These are phyloP conservation scores for Sesia apiformis DNA, from an alignment of 2,888 invertebrate genomes.

Conservation along the genomic window DNA sequence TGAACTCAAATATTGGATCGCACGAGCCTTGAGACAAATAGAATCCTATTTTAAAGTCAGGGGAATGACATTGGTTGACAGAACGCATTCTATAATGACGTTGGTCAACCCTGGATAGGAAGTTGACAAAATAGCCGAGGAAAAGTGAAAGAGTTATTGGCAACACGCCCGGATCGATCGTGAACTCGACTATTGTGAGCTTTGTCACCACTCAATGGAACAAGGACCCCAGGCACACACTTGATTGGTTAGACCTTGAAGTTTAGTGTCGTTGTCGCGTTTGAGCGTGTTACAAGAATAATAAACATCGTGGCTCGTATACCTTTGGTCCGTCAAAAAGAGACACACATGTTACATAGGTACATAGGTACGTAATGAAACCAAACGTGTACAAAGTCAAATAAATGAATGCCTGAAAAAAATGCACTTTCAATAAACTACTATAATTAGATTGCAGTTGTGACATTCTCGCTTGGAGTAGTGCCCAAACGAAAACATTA, in stretches of 20 bases:
- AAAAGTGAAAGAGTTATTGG: slow-evolving; percentile 39
- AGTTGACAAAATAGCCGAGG: slow-evolving; percentile 52
- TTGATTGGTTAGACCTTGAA: too few species aligned
- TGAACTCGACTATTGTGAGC: not conserved
- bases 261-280: too few species aligned
- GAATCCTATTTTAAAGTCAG: slow-evolving; percentile 12
- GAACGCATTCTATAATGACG: slow-evolving; percentile 16
- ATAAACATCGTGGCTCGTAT: not conserved
- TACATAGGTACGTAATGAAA: too few species aligned
- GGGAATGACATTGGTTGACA: slow-evolving; percentile 36
- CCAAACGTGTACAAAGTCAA: too few species aligned
- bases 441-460: too few species aligned
- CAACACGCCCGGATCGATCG: slow-evolving; percentile 31
- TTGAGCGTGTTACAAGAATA: not conserved
- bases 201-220: not conserved
- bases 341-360: not conserved
- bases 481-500: too few species aligned
- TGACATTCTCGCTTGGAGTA: too few species aligned
- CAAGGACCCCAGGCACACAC: not conserved
- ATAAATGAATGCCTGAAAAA: too few species aligned
- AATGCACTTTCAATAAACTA: too few species aligned
- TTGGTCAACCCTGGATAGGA: slow-evolving; percentile 44
- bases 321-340: not conserved
- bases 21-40: too few species aligned
- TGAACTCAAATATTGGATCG: too few species aligned